Base-by-base conservation (phyloP, 2,888 invertebrate genomes). In the Xanthostigma xanthostigma region DNA sequence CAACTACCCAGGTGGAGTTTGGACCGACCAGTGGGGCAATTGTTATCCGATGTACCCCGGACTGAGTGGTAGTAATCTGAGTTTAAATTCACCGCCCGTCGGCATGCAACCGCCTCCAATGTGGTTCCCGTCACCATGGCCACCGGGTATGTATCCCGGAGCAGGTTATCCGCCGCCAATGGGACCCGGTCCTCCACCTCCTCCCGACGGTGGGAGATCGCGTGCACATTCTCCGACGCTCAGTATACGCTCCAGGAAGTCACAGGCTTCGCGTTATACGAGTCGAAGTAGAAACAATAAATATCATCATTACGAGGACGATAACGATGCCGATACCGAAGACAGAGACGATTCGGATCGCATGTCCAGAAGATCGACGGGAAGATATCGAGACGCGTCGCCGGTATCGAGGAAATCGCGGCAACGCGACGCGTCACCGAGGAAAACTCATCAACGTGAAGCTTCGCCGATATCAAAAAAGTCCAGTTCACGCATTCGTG, bases 231-330 rank as follows among this genome's bases (percentile, higher is more conserved):
- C 81, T 1, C 82, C 82, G 0, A 78, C 84, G 0, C 72, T 78
- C 50, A 85, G 84, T 58, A 59, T 77, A 45, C 77, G 81, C 54
- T 81, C 83, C 3, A 74, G 84, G 36, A 77, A 83, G 54, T 85
- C 86, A 0, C 71, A 79, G 59, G 69, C 72, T 35, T 71, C 76
- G 50, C 70, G 74, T 35, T 27, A 27, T 27, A 70, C 76, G 55
- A 71, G 73, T 34, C 60, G 68, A 38, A 64, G 67, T 48, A 64
- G 67, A 44, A 67, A 60, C 49, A 68, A 67, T 48, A 68, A 67
- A 42, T 58, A 60, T 2, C 71, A 72, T 36, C 70, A 71, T 40
- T 72, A 72, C 38, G 65, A 70, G 4, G 72, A 72, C 42, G 60
- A 63, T 17, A 60, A 57, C 27, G 27, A 27, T 27, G 27, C 27